Conservation (phyloP, 2,113 vertebrate genomes). For the Lycaon pictus region DNA sequence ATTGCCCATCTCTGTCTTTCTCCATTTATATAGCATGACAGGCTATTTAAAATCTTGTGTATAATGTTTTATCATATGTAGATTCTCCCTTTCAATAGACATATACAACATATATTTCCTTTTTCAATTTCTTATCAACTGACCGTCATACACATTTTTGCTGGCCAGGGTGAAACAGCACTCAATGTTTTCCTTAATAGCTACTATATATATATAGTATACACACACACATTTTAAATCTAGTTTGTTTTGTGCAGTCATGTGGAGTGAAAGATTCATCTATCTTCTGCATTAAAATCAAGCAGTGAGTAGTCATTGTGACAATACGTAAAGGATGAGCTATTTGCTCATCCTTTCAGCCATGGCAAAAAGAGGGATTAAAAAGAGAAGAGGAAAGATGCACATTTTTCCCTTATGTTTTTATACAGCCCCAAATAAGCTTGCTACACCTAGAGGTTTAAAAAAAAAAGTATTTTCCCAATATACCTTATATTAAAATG, state of each 20-base stretch:
- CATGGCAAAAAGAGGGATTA: constrained; percentile 3
- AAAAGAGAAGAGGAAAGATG: background rate
- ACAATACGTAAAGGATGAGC: background rate
- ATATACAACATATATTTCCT: background rate
- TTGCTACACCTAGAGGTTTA: background rate
- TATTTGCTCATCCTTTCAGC: constrained; percentile 54
- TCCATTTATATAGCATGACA: background rate
- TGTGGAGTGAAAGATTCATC: constrained; percentile 47
- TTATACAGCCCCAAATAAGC: background rate
- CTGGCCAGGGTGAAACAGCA: background rate
- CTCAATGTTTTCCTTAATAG: background rate
- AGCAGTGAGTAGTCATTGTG: background rate
- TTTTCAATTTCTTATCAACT: constrained; percentile 33
- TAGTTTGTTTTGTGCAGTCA: constrained; percentile 56
- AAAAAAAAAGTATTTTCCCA: background rate
- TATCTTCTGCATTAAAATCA: constrained; percentile 34
- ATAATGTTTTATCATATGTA: background rate
- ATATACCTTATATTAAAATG: constrained; percentile 56
- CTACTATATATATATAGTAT: background rate
- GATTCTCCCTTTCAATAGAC: background rate
- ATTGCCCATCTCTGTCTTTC: background rate
- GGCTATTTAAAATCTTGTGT: background rate
- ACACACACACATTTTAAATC: background rate
- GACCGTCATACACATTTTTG: background rate
- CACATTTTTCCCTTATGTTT: constrained; percentile 31